Conservation (phyloP, 2,797 vertebrate genomes). For the Syndactyla subalaris region DNA sequence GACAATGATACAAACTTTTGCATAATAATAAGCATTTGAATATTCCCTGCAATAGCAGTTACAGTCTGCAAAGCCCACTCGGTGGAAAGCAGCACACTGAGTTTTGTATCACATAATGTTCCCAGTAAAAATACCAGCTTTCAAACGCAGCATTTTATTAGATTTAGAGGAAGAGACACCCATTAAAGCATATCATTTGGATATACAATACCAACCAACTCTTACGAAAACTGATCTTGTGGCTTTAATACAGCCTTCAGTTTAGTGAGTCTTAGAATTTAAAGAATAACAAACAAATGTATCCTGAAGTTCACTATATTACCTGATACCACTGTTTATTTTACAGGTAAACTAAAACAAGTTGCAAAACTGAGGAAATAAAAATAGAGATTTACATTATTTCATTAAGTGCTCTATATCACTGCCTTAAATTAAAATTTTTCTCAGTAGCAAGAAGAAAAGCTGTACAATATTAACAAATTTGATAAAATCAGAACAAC, state of each 20-base stretch:
- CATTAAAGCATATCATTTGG: background rate
- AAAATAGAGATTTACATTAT: background rate
- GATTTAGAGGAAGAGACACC: background rate
- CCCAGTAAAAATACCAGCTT: background rate
- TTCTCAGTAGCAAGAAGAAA: constrained; percentile 22
- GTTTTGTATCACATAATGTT: background rate
- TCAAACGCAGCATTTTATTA: background rate
- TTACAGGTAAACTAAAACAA: constrained; percentile 5
- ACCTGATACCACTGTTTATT: background rate
- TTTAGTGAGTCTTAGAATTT: background rate
- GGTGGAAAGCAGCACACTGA: background rate
- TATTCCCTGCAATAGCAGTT: background rate
- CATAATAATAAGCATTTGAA: background rate
- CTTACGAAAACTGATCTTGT: background rate
- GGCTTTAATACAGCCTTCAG: background rate
- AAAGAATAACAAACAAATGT: background rate
- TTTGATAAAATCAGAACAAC: constrained; percentile 26
- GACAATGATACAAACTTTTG: background rate
- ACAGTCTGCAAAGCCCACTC: background rate
- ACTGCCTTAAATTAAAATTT: background rate
- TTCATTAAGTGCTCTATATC: background rate
- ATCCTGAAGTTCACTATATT: background rate
- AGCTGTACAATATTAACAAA: background rate
- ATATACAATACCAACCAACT: background rate
- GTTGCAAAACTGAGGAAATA: background rate